Conservation (phyloP, 2,888 invertebrate species). For the Opisthograptis luteolata region DNA sequence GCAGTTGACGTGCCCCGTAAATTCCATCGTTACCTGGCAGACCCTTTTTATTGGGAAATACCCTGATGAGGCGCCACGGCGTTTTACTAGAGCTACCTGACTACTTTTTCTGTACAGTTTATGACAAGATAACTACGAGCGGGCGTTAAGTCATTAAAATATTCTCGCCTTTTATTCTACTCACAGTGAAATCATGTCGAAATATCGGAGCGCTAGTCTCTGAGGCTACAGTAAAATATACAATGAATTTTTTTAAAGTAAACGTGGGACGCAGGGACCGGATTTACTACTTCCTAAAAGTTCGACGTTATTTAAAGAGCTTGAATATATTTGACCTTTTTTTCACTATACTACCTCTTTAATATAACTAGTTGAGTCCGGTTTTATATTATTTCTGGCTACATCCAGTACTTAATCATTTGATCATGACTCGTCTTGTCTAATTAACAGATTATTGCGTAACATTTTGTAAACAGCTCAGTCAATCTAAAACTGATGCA, state of each 20-base stretch:
- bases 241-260: background rate
- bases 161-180: background rate
- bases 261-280: background rate
- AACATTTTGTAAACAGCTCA: no score
- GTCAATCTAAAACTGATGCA: no score
- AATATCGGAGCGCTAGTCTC: background rate
- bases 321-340: no score
- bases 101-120: slow-evolving; percentile 20
- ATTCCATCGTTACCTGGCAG: slow-evolving; percentile 42
- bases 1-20: no score
- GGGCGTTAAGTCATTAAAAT: slow-evolving; percentile 7
- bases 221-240: background rate
- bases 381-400: no score
- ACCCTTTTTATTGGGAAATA: slow-evolving; percentile 56
- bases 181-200: background rate
- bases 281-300: background rate
- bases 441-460: no score
- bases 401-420: no score
- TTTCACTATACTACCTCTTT: no score
- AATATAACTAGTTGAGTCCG: no score
- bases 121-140: slow-evolving; percentile 18
- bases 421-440: no score
- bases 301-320: no score
- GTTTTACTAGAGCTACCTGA: slow-evolving; percentile 36
- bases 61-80: slow-evolving; percentile 43